Evolutionary conservation across 2,888 invertebrate genomes (phyloP).

Genomic region (Tipula helvola): DNA sequence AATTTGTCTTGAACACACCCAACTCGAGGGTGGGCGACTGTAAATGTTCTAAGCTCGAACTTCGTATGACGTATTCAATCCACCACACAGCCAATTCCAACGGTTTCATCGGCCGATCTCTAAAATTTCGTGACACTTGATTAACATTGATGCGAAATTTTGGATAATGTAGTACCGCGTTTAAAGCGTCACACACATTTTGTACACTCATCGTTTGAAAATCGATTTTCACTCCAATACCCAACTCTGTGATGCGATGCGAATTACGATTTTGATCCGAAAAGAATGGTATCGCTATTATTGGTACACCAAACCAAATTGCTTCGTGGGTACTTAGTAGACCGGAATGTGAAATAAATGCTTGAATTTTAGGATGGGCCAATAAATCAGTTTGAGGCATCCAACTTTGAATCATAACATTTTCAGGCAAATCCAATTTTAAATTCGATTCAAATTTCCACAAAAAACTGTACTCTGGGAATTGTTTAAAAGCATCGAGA

Average conservation of each 20-base stretch:
- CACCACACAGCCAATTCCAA: conserved; percentile 46
- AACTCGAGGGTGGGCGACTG: conserved; percentile 34
- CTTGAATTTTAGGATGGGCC: conserved; percentile 24
- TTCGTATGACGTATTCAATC: conserved; percentile 47
- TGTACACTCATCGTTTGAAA: background rate
- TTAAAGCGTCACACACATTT: background rate
- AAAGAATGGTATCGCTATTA: conserved; percentile 25
- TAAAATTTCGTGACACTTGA: conserved; percentile 34
- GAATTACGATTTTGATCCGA: conserved; percentile 22
- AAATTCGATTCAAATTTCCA: conserved; percentile 28
- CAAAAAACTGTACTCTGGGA: conserved; percentile 28
- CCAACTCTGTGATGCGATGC: background rate
- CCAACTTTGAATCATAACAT: conserved; percentile 37
- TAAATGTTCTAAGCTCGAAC: conserved; percentile 40
- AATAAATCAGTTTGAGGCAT: conserved; percentile 39
- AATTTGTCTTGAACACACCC: conserved; percentile 36
- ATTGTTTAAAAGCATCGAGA: conserved; percentile 22
- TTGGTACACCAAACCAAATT: conserved; percentile 25
- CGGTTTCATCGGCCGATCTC: conserved; percentile 41
- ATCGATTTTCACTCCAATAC: background rate
- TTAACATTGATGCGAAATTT: background rate
- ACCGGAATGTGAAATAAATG: conserved; percentile 27
- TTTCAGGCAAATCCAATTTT: conserved; percentile 26
- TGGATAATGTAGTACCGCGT: background rate
- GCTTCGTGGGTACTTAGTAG: conserved; percentile 27